A percentile compares a stretch with the other conserved stretches of the same genome.
Conservation (phyloP, 2,888 invertebrate genomes). For the Amiota mariae region DNA sequence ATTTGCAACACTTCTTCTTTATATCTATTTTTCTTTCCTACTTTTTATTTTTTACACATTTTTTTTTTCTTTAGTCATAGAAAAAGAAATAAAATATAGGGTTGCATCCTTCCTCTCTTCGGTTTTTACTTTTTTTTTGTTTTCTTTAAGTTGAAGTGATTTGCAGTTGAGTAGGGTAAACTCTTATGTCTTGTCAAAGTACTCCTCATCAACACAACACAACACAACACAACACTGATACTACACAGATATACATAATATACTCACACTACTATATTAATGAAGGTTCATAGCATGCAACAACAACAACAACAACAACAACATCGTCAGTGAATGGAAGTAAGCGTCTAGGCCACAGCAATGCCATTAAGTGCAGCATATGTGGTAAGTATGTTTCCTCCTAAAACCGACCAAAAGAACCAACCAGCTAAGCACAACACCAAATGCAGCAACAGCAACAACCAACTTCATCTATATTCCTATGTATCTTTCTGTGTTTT, state of each 20-base stretch:
- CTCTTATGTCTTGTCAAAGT: background rate
- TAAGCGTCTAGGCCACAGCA: constrained; percentile 26
- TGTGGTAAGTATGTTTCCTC: constrained; percentile 23
- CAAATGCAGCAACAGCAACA: constrained; percentile 1
- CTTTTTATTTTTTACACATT: constrained; percentile 4
- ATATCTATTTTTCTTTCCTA: constrained; percentile 29
- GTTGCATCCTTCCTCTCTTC: background rate
- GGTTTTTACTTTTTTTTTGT: too few relatives aligned
- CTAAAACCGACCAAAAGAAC: background rate
- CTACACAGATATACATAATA: background rate
- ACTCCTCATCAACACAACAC: background rate
- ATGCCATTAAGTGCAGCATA: constrained; percentile 30
- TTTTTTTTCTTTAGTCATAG: constrained; percentile 13
- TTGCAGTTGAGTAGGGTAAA: background rate
- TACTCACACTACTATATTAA: background rate
- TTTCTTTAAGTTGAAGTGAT: background rate
- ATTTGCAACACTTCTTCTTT: constrained; percentile 62
- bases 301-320: background rate
- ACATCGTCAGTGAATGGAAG: background rate
- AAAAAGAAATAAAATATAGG: background rate
- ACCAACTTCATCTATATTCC: background rate
- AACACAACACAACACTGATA: too few relatives aligned
- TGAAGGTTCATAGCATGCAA: constrained; percentile 11
- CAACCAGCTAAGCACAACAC: constrained; percentile 11
- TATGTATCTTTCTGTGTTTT: background rate